These are phyloP conservation scores for Ciconia nigra DNA, from an alignment of 2,797 vertebrate genomes.

Conservation along the genomic window DNA sequence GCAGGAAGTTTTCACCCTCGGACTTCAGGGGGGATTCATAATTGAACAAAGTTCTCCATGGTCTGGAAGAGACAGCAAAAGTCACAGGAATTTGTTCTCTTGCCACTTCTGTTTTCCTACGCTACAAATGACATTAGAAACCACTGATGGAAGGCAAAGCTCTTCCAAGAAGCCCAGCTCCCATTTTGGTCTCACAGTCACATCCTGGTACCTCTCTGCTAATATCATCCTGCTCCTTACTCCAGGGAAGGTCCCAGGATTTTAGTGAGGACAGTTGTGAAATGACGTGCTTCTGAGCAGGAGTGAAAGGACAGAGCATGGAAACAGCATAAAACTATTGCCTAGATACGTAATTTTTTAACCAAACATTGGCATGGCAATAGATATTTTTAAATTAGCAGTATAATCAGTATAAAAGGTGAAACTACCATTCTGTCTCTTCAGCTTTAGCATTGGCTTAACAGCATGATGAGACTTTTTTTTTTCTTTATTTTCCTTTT, in stretches of 20 bases:
- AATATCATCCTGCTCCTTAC: background rate
- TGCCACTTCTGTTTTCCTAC: background rate
- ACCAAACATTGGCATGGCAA: background rate
- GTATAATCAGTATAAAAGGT: background rate
- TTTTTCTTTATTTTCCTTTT: background rate
- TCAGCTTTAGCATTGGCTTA: background rate
- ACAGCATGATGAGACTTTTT: background rate
- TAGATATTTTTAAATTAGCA: background rate
- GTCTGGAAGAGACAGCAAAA: background rate
- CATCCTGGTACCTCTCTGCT: background rate
- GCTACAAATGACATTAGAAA: background rate
- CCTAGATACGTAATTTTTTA: background rate
- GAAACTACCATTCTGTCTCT: background rate
- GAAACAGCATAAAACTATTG: background rate
- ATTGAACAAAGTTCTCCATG: background rate
- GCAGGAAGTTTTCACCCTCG: background rate
- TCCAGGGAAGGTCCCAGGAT: background rate
- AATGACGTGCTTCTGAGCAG: background rate
- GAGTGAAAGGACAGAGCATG: background rate
- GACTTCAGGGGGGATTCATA: background rate
- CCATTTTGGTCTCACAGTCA: background rate
- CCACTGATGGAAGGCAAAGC: background rate
- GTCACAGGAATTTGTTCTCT: background rate
- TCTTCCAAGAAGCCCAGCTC: background rate
- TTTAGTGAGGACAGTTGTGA: background rate